Percentiles rank a stretch among this genome's conserved stretches.
Conservation (phyloP, 2,797 vertebrate species). For the Urosaurus nigricauda region DNA sequence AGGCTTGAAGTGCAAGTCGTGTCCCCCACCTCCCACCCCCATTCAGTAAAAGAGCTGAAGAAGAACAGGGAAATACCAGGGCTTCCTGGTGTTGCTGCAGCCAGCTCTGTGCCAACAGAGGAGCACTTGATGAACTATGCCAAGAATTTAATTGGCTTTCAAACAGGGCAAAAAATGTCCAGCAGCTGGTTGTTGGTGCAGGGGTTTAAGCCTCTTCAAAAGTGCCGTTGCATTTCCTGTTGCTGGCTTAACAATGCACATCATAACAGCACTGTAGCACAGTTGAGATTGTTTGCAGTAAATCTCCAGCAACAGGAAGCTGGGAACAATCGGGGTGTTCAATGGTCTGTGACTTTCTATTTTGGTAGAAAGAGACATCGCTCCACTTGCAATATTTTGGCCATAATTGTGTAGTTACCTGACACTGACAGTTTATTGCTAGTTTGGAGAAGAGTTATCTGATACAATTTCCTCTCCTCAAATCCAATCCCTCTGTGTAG, state of each 20-base stretch:
- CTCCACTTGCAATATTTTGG: not conserved
- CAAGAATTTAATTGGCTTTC: slow-evolving; percentile 59
- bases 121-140: slow-evolving; percentile 27
- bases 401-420: not conserved
- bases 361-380: slow-evolving; percentile 21
- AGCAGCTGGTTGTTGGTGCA: slow-evolving; percentile 37
- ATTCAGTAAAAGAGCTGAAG: not conserved
- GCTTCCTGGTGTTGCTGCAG: slow-evolving; percentile 48
- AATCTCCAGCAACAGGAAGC: slow-evolving; percentile 67
- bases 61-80: slow-evolving; percentile 62
- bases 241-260: slow-evolving; percentile 61
- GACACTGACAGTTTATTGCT: not conserved
- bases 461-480: not conserved
- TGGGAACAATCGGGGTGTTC: slow-evolving; percentile 45
- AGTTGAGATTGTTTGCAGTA: slow-evolving; percentile 68
- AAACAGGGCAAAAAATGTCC: slow-evolving; percentile 44
- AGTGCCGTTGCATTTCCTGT: slow-evolving; percentile 52
- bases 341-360: slow-evolving; percentile 16
- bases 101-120: slow-evolving; percentile 40
- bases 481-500: not conserved
- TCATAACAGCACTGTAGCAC: slow-evolving; percentile 55
- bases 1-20: not conserved
- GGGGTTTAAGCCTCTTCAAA: slow-evolving; percentile 54
- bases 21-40: not conserved
- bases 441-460: not conserved